Evolutionary conservation across 1,140 invertebrate species (phyloP), one percentile per base, ranked within the genome.

Genomic region (Aphelenchoides avenae): DNA sequence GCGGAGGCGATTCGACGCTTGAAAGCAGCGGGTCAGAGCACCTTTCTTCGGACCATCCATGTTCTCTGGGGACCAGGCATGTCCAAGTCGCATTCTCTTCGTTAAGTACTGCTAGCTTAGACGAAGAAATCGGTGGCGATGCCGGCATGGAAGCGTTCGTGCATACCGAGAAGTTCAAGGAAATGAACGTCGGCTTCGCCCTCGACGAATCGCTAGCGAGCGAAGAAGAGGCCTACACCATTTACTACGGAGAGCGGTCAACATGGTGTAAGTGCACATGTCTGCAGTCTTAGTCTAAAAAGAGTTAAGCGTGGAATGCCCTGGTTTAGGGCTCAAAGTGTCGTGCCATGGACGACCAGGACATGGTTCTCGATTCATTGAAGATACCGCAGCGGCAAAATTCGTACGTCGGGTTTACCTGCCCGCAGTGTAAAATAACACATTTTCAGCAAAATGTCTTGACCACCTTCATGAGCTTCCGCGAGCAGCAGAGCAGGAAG

Each of bases 51-150:
- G 53, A 88, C 86, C n/a, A 77, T 88, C 13, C 85, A 87, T 70
- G 68, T 91, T 7, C 82, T 84, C 2, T 91, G 89, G 82, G 86
- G 89, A 13, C 87, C 89, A 73, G 88, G 87, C 87, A 79, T 71
- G 57, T 54, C 56, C 7, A 29, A 36, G 18, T 36, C 30, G 11
- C 18, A 9, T 18, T 68, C 0, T n/a, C 34, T 42, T n/a, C n/a
- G n/a, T n/a, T n/a, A n/a, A n/a, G n/a, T n/a, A n/a, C n/a, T n/a
- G n/a, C n/a, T 46, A 30, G 55, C 57, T 15, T 49, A 86, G 91
- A 94, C 80, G 91, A 95, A 78, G 91, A 95, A 82, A 86, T 89
- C 69, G 90, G 90, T 0, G 89, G 89, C 2, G 75, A 81, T 1
- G 81, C 85, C 39, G 90, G 90, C 20, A 92, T 94, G 89, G 80